A percentile compares a stretch with the other conserved stretches of the same genome.
These are phyloP conservation scores for Pseudorasbora parva DNA, from an alignment of 2,113 vertebrate species.

Conservation along the genomic window DNA sequence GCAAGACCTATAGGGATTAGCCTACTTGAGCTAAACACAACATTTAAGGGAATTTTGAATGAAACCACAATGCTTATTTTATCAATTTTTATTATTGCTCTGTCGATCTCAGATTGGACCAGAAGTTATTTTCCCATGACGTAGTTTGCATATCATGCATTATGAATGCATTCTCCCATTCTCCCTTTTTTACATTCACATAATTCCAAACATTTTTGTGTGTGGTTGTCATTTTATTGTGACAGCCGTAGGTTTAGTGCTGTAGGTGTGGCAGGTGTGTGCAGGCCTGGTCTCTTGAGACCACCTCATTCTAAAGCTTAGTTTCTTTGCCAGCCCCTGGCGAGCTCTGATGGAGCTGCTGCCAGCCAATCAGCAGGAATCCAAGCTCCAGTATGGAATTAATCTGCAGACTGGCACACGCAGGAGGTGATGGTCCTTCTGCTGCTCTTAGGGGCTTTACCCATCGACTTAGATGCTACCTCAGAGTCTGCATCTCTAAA, in stretches of 20 bases:
- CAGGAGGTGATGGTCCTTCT: conserved; percentile 51
- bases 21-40: neutral
- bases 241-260: neutral
- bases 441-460: conserved; percentile 29
- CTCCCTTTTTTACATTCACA: neutral
- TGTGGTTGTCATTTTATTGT: neutral
- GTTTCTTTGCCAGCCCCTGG: conserved; percentile 37
- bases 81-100: too few species aligned
- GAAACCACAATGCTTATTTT: too few species aligned
- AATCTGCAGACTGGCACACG: conserved; percentile 58
- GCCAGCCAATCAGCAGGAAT: conserved; percentile 50
- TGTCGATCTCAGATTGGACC: too few species aligned
- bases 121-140: too few species aligned
- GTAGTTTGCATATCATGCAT: neutral
- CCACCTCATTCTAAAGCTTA: conserved; percentile 30
- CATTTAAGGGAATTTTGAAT: too few species aligned
- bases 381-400: conserved; percentile 54
- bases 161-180: neutral
- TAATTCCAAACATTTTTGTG: neutral
- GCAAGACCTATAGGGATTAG: neutral
- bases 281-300: conserved; percentile 6
- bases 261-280: conserved; percentile 47
- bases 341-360: conserved; percentile 38
- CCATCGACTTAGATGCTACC: conserved; percentile 4
- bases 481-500: conserved; percentile 11